These are phyloP conservation scores for Oreortyx pictus DNA, from an alignment of 2,797 vertebrate species.

Conservation along the genomic window DNA sequence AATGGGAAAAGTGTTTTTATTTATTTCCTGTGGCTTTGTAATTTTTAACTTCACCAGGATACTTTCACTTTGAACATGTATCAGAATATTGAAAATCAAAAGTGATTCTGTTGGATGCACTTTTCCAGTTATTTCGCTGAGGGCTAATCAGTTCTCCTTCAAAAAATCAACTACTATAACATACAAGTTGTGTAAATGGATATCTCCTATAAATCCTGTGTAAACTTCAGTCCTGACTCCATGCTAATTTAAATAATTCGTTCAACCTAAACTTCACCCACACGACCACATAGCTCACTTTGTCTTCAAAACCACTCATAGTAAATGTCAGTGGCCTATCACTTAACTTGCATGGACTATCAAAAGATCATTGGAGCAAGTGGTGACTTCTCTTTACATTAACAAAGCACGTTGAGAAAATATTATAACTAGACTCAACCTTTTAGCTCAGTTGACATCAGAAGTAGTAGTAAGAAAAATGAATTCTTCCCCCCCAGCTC, in stretches of 20 bases:
- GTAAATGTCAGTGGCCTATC: neutral
- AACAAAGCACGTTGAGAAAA: neutral
- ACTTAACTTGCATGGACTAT: neutral
- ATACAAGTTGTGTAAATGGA: neutral
- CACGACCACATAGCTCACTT: neutral
- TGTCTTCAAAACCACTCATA: neutral
- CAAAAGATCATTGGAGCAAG: neutral
- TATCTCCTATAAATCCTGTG: neutral
- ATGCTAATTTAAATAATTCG: constrained; percentile 2
- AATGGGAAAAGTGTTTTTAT: neutral
- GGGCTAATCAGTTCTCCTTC: neutral
- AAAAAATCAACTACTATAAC: neutral
- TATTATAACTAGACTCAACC: neutral
- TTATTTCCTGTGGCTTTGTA: neutral
- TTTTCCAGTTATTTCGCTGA: neutral
- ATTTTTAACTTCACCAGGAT: neutral
- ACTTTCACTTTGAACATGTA: neutral
- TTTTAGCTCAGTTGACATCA: neutral
- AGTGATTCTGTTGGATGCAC: neutral
- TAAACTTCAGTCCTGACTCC: neutral
- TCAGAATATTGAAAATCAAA: neutral
- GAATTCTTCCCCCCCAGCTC: neutral
- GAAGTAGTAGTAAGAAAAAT: neutral
- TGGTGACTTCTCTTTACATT: neutral
- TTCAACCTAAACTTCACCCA: neutral